Conservation (phyloP, 1,140 invertebrate genomes). For the Phymorhynchus buccinoides region DNA sequence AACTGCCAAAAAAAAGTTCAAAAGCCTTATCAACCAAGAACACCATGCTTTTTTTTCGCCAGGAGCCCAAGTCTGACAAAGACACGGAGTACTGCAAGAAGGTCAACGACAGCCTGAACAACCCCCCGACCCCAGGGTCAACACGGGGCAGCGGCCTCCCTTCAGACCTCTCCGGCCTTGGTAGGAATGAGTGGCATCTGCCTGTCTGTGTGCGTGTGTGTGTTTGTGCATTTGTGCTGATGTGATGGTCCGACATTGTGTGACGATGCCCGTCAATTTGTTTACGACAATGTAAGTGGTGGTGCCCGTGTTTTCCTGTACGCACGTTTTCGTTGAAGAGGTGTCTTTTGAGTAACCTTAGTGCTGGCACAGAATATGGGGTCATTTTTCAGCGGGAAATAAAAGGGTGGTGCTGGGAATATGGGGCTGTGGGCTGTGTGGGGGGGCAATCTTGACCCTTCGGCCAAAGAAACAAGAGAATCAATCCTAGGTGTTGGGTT, state of each 20-base stretch:
- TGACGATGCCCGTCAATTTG: neutral
- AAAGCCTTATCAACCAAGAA: neutral
- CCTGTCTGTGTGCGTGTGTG: too few species aligned
- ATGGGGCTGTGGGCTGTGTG: too few species aligned
- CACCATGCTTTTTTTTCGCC: neutral
- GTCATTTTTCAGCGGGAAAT: too few species aligned
- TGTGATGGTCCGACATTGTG: neutral
- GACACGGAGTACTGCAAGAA: conserved; percentile 93
- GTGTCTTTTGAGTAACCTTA: too few species aligned
- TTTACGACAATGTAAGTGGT: too few species aligned
- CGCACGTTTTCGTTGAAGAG: too few species aligned
- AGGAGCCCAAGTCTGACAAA: conserved; percentile 96
- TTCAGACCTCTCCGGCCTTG: conserved; percentile 68
- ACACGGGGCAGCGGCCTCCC: conserved; percentile 74
- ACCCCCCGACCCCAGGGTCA: conserved; percentile 88
- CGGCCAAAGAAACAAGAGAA: too few species aligned
- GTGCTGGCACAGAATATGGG: too few species aligned
- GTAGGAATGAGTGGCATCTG: conserved; percentile 58
- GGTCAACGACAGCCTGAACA: conserved; percentile 96
- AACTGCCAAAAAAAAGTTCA: neutral
- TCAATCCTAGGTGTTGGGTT: too few species aligned
- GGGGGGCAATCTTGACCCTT: too few species aligned
- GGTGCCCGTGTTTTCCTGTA: too few species aligned
- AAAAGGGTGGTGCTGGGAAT: too few species aligned
- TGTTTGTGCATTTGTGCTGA: neutral